Conservation (phyloP, 2,113 vertebrate species). For the Oceanodroma tethys region DNA sequence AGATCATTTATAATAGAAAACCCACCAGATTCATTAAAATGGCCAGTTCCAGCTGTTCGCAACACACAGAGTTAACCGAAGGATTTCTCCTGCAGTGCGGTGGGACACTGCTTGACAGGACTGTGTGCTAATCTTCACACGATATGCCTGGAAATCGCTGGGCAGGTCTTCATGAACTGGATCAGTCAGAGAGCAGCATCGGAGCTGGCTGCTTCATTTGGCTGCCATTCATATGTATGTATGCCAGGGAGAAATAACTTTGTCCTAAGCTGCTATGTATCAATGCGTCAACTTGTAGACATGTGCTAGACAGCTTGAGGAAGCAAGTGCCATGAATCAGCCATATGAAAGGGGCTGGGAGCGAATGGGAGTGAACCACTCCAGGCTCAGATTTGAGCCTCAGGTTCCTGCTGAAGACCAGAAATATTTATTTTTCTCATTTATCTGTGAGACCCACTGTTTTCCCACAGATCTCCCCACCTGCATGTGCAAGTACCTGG, state of each 20-base stretch:
- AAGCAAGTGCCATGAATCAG: slow-evolving; percentile 5
- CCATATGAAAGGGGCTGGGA: not conserved
- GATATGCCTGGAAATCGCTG: not conserved
- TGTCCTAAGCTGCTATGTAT: not conserved
- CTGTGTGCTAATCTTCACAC: not conserved
- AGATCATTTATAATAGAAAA: slow-evolving; percentile 11
- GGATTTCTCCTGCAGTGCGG: not conserved
- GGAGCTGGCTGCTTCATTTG: not conserved
- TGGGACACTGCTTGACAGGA: not conserved
- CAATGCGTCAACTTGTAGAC: slow-evolving; percentile 14
- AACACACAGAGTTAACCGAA: not conserved
- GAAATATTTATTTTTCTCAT: not conserved
- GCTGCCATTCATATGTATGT: not conserved
- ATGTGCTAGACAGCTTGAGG: slow-evolving; percentile 11
- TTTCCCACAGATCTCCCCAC: not conserved
- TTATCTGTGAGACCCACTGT: not conserved
- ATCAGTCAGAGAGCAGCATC: not conserved
- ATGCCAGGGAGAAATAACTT: slow-evolving; percentile 2
- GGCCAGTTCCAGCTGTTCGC: not conserved
- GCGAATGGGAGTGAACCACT: not conserved
- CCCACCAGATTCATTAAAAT: not conserved
- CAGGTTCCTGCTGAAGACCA: not conserved
- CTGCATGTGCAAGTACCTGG: not conserved
- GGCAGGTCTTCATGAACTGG: not conserved
- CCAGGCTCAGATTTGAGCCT: not conserved